Evolutionary conservation across 92 coral and sea anemone genomes (phyloP).

Genomic region (Zoanthus sociatus): DNA sequence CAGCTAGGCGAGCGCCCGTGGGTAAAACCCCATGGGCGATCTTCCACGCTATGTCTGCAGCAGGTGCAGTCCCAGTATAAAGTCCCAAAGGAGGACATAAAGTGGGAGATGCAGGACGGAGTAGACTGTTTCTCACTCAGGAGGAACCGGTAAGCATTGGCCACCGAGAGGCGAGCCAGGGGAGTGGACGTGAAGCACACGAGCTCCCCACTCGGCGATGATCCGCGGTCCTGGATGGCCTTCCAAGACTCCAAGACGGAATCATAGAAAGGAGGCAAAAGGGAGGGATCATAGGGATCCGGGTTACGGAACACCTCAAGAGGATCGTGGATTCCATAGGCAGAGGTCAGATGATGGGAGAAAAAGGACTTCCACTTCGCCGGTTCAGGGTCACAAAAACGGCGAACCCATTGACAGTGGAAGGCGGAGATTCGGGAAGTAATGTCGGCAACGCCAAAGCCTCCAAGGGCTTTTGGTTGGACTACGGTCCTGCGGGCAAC

Average conservation of each 20-base stretch:
- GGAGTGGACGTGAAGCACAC: neutral
- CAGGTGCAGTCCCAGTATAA: conserved; percentile 29
- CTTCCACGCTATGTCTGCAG: conserved; percentile 37
- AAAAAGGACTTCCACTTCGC: neutral
- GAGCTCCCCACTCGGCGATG: neutral
- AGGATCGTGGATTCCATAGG: neutral
- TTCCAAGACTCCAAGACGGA: neutral
- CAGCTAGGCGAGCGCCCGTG: conserved; percentile 34
- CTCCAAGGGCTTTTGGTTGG: neutral
- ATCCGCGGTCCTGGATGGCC: neutral
- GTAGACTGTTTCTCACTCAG: neutral
- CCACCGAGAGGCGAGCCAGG: neutral
- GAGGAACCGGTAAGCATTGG: neutral
- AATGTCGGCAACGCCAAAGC: neutral
- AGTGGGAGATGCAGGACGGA: conserved; percentile 28
- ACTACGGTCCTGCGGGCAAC: neutral
- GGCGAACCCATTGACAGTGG: conserved; percentile 4
- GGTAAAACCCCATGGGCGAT: conserved; percentile 54
- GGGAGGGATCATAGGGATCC: neutral
- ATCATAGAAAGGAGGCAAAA: neutral
- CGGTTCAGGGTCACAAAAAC: neutral
- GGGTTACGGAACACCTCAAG: neutral
- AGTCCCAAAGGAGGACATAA: conserved; percentile 17
- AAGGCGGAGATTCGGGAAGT: neutral
- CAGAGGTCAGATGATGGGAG: neutral